These are phyloP conservation scores for Meloe dianella DNA, from an alignment of 2,888 invertebrate genomes.

Conservation along the genomic window DNA sequence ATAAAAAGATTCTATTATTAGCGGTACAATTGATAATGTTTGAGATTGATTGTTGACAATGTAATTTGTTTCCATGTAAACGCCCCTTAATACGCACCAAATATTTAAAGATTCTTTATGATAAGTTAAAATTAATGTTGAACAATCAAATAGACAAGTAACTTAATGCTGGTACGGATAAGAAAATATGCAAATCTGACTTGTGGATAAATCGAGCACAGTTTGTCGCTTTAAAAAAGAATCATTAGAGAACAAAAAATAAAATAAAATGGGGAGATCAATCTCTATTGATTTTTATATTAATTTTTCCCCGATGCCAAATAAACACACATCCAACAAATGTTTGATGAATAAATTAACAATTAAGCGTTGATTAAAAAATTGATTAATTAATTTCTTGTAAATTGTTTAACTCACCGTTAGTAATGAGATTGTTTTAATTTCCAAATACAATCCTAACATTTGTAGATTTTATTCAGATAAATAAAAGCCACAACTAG, in stretches of 20 bases:
- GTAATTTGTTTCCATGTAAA: neutral
- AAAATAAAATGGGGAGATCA: too few relatives aligned
- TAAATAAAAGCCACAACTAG: neutral
- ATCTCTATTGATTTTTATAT: too few relatives aligned
- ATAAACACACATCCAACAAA: too few relatives aligned
- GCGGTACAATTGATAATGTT: neutral
- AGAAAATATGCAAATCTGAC: conserved; percentile 3
- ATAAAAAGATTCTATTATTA: too few relatives aligned
- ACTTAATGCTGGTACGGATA: neutral
- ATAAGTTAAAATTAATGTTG: conserved; percentile 1
- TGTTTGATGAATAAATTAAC: too few relatives aligned
- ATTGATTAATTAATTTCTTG: too few relatives aligned
- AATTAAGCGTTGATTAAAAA: too few relatives aligned
- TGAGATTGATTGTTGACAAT: neutral
- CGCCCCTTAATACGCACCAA: neutral
- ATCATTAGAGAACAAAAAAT: neutral
- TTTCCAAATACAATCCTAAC: neutral
- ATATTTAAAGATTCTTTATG: neutral
- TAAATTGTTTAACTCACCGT: neutral
- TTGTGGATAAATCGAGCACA: neutral
- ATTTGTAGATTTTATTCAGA: neutral
- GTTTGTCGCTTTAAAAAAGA: neutral
- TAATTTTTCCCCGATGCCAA: too few relatives aligned
- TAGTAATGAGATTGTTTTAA: neutral
- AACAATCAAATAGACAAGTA: neutral